Evolutionary conservation across 1,140 invertebrate genomes (phyloP).

Genomic region (Brachionus paranguensis): DNA sequence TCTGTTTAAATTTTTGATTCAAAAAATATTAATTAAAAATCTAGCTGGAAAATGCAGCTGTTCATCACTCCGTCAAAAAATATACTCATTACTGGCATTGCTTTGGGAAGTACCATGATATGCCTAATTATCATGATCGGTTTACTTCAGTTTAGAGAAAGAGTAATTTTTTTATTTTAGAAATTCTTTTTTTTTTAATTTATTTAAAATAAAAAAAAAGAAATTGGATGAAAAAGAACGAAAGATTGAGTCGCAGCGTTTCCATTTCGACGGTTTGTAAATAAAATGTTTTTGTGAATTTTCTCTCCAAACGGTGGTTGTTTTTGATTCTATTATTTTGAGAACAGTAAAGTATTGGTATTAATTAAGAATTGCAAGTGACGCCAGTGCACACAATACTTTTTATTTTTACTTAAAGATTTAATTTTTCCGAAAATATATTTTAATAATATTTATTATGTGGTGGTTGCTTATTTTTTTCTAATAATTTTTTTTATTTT

Average conservation of each 20-base stretch:
- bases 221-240: slow-evolving; percentile 81
- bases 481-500: background rate
- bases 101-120: slow-evolving; percentile 76
- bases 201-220: slow-evolving; percentile 44
- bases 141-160: slow-evolving; percentile 85
- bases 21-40: background rate
- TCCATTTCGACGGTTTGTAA: slow-evolving; percentile 68
- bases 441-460: background rate
- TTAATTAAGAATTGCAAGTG: background rate
- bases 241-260: slow-evolving; percentile 75
- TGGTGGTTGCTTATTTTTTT: background rate
- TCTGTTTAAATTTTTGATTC: background rate
- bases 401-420: background rate
- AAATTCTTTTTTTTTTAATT: background rate
- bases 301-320: background rate
- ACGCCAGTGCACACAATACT: background rate
- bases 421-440: background rate
- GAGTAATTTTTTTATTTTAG: slow-evolving; percentile 49
- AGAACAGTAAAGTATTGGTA: background rate
- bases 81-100: slow-evolving; percentile 81
- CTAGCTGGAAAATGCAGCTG: slow-evolving; percentile 78
- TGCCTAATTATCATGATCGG: slow-evolving; percentile 77
- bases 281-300: background rate
- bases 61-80: slow-evolving; percentile 92
- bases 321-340: background rate